These are phyloP conservation scores for Aromia moschata DNA, from an alignment of 2,888 invertebrate genomes.

Conservation along the genomic window DNA sequence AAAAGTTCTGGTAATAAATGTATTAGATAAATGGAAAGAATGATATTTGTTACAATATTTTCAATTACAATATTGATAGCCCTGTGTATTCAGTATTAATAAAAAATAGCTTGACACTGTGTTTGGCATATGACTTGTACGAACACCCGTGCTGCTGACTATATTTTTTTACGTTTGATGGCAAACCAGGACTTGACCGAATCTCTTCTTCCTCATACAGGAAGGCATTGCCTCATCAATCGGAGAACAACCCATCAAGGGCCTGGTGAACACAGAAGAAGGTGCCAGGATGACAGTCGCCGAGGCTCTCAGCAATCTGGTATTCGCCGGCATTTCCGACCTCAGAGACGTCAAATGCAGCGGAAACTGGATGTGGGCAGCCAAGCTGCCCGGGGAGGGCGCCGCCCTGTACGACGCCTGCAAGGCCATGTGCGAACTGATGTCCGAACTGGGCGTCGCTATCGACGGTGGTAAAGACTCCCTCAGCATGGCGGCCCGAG, in stretches of 20 bases:
- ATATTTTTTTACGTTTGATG: too few relatives aligned
- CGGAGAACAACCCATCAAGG: slow-evolving; percentile 97
- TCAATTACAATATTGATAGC: neutral
- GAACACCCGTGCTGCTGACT: too few relatives aligned
- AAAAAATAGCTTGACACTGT: neutral
- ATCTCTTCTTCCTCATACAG: slow-evolving; percentile 42
- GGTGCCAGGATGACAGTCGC: slow-evolving; percentile 95
- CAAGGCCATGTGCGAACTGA: slow-evolving; percentile 84
- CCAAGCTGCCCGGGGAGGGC: slow-evolving; percentile 93
- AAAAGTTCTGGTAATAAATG: too few relatives aligned
- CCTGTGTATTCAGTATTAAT: neutral
- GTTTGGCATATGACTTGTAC: too few relatives aligned
- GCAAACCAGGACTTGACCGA: too few relatives aligned
- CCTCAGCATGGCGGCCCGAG: slow-evolving; percentile 94
- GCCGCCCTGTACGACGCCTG: slow-evolving; percentile 89
- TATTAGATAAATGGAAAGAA: neutral
- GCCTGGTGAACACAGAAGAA: slow-evolving; percentile 80
- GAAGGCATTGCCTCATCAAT: slow-evolving; percentile 94
- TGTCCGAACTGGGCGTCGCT: slow-evolving; percentile 84
- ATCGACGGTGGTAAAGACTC: slow-evolving; percentile 97
- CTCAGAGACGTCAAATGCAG: slow-evolving; percentile 94
- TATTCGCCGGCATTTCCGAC: slow-evolving; percentile 73
- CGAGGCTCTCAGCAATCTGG: slow-evolving; percentile 93
- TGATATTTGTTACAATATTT: neutral
- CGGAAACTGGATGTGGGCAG: slow-evolving; percentile 99